Evolutionary conservation across 2,797 vertebrate species (phyloP).

Genomic region (Schizothorax lantsangensis): DNA sequence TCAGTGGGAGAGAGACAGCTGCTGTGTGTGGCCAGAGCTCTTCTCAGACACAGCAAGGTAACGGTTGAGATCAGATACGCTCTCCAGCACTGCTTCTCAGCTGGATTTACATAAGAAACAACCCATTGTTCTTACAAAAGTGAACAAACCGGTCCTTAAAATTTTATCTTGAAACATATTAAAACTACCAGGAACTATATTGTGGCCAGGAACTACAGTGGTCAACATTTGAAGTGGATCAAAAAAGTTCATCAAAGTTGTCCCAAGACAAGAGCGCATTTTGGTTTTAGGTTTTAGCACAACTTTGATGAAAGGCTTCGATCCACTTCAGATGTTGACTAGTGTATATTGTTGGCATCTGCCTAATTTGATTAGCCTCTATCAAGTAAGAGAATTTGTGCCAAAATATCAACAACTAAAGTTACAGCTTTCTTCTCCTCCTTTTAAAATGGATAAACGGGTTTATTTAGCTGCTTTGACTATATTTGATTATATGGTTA

Average conservation of each 20-base stretch:
- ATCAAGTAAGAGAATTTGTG: background rate
- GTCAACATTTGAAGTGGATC: too few relatives aligned
- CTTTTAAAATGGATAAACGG: background rate
- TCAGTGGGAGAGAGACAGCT: constrained; percentile 88
- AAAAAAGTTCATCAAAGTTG: too few relatives aligned
- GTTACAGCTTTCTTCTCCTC: background rate
- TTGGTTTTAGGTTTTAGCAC: too few relatives aligned
- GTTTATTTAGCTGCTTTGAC: background rate
- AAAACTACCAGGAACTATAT: background rate
- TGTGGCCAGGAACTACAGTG: background rate
- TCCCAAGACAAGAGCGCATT: too few relatives aligned
- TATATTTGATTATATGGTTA: background rate
- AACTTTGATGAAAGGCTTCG: too few relatives aligned
- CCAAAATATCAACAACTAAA: background rate
- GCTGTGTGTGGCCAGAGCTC: constrained; percentile 84
- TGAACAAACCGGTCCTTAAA: background rate
- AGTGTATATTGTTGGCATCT: too few relatives aligned
- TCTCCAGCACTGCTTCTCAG: background rate
- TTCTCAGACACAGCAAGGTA: constrained; percentile 84
- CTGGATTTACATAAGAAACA: background rate
- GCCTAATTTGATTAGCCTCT: background rate
- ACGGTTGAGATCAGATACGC: background rate
- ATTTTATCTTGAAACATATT: background rate
- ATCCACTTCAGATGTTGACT: too few relatives aligned
- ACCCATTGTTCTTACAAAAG: background rate